These are phyloP conservation scores for Drosophila saltans DNA, from an alignment of 1,140 invertebrate genomes.

Conservation along the genomic window DNA sequence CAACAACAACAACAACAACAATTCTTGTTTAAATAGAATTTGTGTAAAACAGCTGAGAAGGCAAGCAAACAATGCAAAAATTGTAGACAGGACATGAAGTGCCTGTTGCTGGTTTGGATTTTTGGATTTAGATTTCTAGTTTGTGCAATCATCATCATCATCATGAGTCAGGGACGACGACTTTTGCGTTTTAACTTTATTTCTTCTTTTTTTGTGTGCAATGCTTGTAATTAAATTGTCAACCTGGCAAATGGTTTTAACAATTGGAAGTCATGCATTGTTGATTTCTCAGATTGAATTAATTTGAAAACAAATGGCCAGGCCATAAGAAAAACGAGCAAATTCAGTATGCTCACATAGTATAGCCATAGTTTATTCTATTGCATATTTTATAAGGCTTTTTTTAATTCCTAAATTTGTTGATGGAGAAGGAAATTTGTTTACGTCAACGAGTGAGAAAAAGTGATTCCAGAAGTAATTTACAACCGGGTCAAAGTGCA, in stretches of 20 bases:
- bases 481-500: background rate
- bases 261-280: slow-evolving; percentile 57
- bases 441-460: background rate
- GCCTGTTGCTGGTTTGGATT: slow-evolving; percentile 41
- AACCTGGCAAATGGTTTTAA: slow-evolving; percentile 38
- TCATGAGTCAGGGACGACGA: slow-evolving; percentile 9
- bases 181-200: slow-evolving; percentile 22
- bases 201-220: background rate
- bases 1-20: slow-evolving; percentile 13
- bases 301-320: slow-evolving; percentile 20
- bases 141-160: background rate
- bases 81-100: slow-evolving; percentile 38
- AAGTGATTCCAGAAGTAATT: background rate
- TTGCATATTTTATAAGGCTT: background rate
- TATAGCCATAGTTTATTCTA: no score
- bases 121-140: slow-evolving; percentile 40
- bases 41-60: slow-evolving; percentile 3
- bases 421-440: background rate
- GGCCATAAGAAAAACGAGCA: background rate
- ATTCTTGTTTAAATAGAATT: slow-evolving; percentile 17
- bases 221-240: slow-evolving; percentile 73
- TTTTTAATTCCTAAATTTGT: background rate
- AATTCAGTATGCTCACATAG: background rate
- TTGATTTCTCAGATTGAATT: slow-evolving; percentile 69
- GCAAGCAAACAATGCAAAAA: slow-evolving; percentile 55